Conservation (phyloP, 2,113 vertebrate species). For the Myanophis thanlyinensis region DNA sequence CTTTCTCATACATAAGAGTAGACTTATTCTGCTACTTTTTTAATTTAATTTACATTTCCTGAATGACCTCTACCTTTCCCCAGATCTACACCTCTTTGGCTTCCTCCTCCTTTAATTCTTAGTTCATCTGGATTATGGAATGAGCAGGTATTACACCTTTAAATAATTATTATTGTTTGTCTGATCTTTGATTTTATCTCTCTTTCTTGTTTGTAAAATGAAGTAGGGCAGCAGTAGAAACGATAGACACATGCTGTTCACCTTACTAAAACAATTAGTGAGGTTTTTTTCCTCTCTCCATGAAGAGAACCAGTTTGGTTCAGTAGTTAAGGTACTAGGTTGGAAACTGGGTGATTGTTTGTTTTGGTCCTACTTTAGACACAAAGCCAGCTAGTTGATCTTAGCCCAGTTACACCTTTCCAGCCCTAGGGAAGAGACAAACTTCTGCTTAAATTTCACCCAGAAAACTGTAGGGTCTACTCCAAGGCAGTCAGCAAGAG, state of each 20-base stretch:
- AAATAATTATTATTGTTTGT: background rate
- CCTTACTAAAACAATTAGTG: background rate
- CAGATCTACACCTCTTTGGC: background rate
- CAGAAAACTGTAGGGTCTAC: too few species aligned
- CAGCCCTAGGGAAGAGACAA: too few species aligned
- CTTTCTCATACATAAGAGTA: background rate
- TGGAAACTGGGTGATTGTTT: too few species aligned
- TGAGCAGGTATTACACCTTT: background rate
- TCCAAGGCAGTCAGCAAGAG: too few species aligned
- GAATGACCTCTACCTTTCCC: background rate
- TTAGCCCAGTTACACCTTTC: too few species aligned
- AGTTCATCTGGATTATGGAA: background rate
- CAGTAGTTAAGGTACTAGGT: too few species aligned
- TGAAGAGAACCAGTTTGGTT: too few species aligned
- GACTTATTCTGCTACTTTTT: background rate
- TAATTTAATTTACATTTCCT: background rate
- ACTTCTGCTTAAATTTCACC: too few species aligned
- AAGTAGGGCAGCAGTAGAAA: background rate
- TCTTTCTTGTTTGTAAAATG: background rate
- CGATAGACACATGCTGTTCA: background rate
- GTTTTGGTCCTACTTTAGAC: too few species aligned
- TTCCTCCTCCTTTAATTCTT: background rate
- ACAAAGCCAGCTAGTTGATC: too few species aligned
- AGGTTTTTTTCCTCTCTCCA: too few species aligned
- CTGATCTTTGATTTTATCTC: background rate